Percentiles rank a stretch among this genome's conserved stretches.
phyloP scores from a whole-genome alignment of 2,797 vertebrate genomes.

The Leptatherina wallacei region DNA sequence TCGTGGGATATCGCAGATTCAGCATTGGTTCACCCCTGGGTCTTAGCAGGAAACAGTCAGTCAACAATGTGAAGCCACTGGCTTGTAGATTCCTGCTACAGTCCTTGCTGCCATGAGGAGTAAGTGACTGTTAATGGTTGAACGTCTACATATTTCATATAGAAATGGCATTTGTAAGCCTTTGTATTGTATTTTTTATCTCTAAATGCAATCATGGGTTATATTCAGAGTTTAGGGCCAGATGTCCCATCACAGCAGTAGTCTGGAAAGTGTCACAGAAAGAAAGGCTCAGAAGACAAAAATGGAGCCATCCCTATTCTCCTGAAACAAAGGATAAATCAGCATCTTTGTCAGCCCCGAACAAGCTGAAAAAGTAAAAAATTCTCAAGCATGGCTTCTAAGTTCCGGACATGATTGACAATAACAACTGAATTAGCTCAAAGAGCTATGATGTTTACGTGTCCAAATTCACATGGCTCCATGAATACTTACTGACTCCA shows the following conservation, averaged over 20 bases:
- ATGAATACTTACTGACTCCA: conserved; percentile 22
- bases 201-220: conserved; percentile 33
- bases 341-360: background rate
- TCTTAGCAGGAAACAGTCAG: conserved; percentile 72
- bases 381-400: conserved; percentile 7
- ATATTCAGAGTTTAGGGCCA: conserved; percentile 18
- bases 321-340: conserved; percentile 18
- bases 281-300: conserved; percentile 12
- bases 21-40: conserved; percentile 87
- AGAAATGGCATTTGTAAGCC: conserved; percentile 22
- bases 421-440: conserved; percentile 5
- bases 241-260: conserved; percentile 13
- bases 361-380: conserved; percentile 8
- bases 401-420: background rate
- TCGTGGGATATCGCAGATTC: conserved; percentile 87
- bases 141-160: conserved; percentile 23
- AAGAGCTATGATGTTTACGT: background rate
- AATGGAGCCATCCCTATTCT: conserved; percentile 13
- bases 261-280: conserved; percentile 18
- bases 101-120: conserved; percentile 1
- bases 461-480: background rate
- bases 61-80: conserved; percentile 2
- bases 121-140: conserved; percentile 30
- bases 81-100: conserved; percentile 10
- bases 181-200: conserved; percentile 37